Percentiles rank a stretch among this genome's conserved stretches.
Conservation (phyloP, 2,797 vertebrate species). For the Taeniopygia guttata region DNA sequence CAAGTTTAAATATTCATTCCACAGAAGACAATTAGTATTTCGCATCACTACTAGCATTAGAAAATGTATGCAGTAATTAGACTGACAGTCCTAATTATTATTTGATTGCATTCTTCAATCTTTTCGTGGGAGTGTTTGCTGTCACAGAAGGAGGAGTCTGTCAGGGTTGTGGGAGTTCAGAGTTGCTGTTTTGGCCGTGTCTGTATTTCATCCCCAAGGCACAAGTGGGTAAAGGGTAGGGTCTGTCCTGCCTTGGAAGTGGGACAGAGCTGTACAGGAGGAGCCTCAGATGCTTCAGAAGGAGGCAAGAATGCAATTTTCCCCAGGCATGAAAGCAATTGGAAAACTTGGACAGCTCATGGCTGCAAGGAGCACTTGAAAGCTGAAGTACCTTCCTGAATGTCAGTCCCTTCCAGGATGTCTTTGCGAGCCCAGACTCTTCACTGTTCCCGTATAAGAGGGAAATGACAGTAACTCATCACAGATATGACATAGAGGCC, state of each 20-base stretch:
- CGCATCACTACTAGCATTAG: not conserved
- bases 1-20: not conserved
- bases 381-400: not conserved
- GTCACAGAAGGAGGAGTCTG: not conserved
- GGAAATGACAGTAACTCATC: not conserved
- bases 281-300: not conserved
- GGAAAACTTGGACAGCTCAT: not conserved
- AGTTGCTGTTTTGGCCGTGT: not conserved
- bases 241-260: not conserved
- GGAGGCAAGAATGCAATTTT: not conserved
- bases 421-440: not conserved
- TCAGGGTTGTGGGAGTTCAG: not conserved
- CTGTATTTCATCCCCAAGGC: not conserved
- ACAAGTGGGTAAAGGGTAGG: not conserved
- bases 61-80: slow-evolving; percentile 13
- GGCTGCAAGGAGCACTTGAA: not conserved
- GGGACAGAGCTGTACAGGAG: not conserved
- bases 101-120: not conserved
- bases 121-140: not conserved
- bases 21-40: not conserved
- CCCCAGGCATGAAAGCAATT: not conserved
- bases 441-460: not conserved
- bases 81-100: slow-evolving; percentile 15
- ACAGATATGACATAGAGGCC: not conserved
- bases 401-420: not conserved